Evolutionary conservation across 2,888 invertebrate genomes (phyloP).

Genomic region (Euspilapteryx auroguttella): DNA sequence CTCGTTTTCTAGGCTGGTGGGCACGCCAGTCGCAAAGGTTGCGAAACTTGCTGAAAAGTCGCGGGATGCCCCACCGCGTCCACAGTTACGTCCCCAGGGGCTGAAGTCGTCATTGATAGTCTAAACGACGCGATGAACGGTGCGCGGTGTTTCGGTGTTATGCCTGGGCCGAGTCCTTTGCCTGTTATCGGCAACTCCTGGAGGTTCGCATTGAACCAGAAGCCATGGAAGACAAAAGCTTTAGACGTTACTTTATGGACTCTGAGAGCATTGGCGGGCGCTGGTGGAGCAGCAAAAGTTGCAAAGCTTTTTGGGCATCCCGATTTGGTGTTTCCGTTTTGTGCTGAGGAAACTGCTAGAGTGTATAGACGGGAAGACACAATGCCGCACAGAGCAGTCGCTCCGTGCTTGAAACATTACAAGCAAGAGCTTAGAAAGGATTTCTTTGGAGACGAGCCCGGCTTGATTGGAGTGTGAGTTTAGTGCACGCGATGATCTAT

Average conservation of each 20-base stretch:
- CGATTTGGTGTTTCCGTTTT: slow-evolving; percentile 72
- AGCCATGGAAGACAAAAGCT: slow-evolving; percentile 55
- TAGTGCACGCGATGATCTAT: no score
- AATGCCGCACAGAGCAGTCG: slow-evolving; percentile 72
- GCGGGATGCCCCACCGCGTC: slow-evolving; percentile 1
- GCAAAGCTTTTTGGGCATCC: slow-evolving; percentile 76
- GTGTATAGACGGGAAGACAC: slow-evolving; percentile 70
- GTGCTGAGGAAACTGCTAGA: slow-evolving; percentile 71
- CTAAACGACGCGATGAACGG: slow-evolving; percentile 31
- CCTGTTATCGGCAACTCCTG: slow-evolving; percentile 79
- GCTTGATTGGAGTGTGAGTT: slow-evolving; percentile 75
- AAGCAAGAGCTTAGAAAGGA: slow-evolving; percentile 68
- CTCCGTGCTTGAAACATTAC: slow-evolving; percentile 73
- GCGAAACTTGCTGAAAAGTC: slow-evolving; percentile 1
- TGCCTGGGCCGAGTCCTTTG: slow-evolving; percentile 75
- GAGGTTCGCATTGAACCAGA: slow-evolving; percentile 68
- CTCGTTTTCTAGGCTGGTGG: not conserved
- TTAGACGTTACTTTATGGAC: slow-evolving; percentile 51
- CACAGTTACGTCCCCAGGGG: slow-evolving; percentile 22
- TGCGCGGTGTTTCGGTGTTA: slow-evolving; percentile 61
- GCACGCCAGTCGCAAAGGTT: slow-evolving; percentile 22
- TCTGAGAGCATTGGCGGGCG: slow-evolving; percentile 42
- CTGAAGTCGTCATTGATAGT: slow-evolving; percentile 26
- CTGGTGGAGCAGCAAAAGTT: slow-evolving; percentile 63
- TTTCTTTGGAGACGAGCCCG: slow-evolving; percentile 72